Conservation (phyloP, 2,113 vertebrate species). For the Sprattus sprattus region DNA sequence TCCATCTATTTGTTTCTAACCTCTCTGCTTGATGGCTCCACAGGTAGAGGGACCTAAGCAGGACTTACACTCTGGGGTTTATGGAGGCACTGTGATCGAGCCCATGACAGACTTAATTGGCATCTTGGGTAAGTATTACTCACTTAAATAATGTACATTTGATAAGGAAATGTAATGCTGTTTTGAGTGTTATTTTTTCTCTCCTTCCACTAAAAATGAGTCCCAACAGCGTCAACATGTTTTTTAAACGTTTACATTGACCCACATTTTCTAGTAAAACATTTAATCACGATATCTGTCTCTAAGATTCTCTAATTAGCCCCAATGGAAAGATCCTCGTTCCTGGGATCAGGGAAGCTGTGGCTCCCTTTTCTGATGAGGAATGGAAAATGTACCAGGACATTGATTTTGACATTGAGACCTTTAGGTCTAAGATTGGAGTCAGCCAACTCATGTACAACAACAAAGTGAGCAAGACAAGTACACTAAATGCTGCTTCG, state of each 20-base stretch:
- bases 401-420: conserved; percentile 79
- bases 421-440: conserved; percentile 72
- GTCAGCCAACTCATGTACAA: conserved; percentile 77
- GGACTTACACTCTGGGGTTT: conserved; percentile 76
- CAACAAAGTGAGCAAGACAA: conserved; percentile 75
- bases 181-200: not conserved
- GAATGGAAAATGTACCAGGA: conserved; percentile 76
- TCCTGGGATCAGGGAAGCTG: conserved; percentile 80
- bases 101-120: conserved; percentile 78
- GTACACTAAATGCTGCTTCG: not conserved
- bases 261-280: not conserved
- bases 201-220: not conserved
- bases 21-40: not conserved
- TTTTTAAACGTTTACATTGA: not conserved
- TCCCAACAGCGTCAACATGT: not conserved
- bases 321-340: conserved; percentile 81
- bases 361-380: conserved; percentile 76
- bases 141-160: not conserved
- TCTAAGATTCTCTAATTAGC: conserved; percentile 82
- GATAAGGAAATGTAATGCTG: not conserved
- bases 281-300: not conserved
- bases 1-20: not conserved
- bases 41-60: conserved; percentile 73
- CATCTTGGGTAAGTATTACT: conserved; percentile 65
- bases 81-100: conserved; percentile 73